Evolutionary conservation across 2,888 invertebrate genomes (phyloP).

Genomic region (Dicranocentrus wangi): DNA sequence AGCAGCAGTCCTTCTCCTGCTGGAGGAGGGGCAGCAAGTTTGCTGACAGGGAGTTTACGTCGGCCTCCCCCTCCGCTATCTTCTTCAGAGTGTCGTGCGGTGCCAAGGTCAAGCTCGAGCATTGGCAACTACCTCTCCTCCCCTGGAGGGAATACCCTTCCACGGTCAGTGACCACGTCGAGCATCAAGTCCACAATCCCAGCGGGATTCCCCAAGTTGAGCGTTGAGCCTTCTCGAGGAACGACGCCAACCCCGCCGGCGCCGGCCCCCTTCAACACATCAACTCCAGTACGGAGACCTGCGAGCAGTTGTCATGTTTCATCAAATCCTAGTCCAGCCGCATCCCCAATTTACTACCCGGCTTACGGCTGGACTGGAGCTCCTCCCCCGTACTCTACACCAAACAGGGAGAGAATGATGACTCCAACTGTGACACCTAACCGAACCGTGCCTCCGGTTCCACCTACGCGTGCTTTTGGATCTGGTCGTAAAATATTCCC

Average conservation of each 20-base stretch:
- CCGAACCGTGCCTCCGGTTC: slow-evolving; percentile 26
- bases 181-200: slow-evolving; percentile 57
- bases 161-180: slow-evolving; percentile 19
- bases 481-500: slow-evolving; percentile 61
- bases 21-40: neutral
- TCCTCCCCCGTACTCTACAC: slow-evolving; percentile 9
- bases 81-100: slow-evolving; percentile 16
- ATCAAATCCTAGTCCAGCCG: slow-evolving; percentile 15
- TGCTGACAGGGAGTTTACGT: slow-evolving; percentile 26
- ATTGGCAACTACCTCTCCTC: slow-evolving; percentile 19
- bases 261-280: slow-evolving; percentile 45
- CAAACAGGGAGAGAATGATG: neutral
- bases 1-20: slow-evolving; percentile 7
- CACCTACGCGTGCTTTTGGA: slow-evolving; percentile 40
- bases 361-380: slow-evolving; percentile 27
- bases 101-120: slow-evolving; percentile 35
- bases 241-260: too few species aligned
- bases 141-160: neutral
- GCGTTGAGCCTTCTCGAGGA: slow-evolving; percentile 3
- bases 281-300: slow-evolving; percentile 54
- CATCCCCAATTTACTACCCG: slow-evolving; percentile 42
- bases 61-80: neutral
- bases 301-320: slow-evolving; percentile 5
- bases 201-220: slow-evolving; percentile 58
- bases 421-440: neutral